Evolutionary conservation across 37 sponge, comb jelly and placozoan species (phyloP).

Genomic region (Cliona cf. orientalis): DNA sequence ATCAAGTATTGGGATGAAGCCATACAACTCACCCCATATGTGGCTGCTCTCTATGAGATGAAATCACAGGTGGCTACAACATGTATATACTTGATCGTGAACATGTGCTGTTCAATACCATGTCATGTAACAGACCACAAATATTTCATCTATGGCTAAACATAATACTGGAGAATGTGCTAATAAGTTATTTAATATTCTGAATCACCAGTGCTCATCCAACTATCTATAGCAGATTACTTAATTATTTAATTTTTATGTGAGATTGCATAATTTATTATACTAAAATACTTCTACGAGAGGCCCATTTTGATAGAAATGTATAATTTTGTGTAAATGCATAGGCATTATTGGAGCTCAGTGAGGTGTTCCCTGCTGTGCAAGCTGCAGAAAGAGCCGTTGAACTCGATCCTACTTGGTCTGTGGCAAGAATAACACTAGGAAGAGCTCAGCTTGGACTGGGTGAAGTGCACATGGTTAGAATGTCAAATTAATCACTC

Average conservation of each 20-base stretch:
- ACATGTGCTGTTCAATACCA: too few species aligned
- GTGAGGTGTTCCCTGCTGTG: constrained; percentile 90
- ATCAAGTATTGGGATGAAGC: constrained; percentile 83
- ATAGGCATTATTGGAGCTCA: constrained; percentile 71
- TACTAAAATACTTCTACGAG: too few species aligned
- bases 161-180: too few species aligned
- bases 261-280: too few species aligned
- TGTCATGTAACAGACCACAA: too few species aligned
- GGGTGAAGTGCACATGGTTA: constrained; percentile 89
- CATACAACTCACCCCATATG: constrained; percentile 64
- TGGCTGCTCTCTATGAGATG: constrained; percentile 75
- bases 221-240: too few species aligned
- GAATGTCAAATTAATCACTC: too few species aligned
- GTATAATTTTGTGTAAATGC: neutral
- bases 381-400: constrained; percentile 81
- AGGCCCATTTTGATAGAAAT: too few species aligned
- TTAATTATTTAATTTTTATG: too few species aligned
- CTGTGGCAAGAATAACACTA: constrained; percentile 75
- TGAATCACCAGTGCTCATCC: too few species aligned
- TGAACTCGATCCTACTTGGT: constrained; percentile 62
- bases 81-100: neutral
- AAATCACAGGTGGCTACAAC: constrained; percentile 68
- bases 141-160: too few species aligned
- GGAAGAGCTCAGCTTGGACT: constrained; percentile 90
- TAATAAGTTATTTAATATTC: too few species aligned